Conservation (phyloP, 2,113 vertebrate species). For the Phrynosoma blainvillii region DNA sequence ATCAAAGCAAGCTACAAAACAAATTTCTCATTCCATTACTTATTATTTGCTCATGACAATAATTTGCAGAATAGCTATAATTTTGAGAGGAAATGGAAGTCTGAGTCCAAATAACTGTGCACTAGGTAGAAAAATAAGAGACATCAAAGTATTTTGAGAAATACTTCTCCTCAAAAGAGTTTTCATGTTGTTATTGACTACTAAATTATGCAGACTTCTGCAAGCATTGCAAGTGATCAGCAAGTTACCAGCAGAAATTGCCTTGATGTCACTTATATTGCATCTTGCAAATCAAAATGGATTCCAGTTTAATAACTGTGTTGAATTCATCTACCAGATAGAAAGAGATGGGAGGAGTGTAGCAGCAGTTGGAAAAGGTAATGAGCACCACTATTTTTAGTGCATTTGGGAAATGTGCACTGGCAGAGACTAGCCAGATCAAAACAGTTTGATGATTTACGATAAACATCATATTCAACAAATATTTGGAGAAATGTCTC, state of each 20-base stretch:
- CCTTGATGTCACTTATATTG: not conserved
- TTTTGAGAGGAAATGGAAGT: conserved; percentile 40
- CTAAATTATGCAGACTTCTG: conserved; percentile 45
- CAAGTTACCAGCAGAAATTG: conserved; percentile 30
- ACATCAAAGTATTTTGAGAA: conserved; percentile 22
- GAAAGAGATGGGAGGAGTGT: conserved; percentile 9
- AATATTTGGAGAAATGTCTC: not conserved
- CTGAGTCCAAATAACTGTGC: conserved; percentile 44
- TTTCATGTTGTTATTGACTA: conserved; percentile 49
- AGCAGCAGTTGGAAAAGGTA: conserved; percentile 31
- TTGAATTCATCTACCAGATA: not conserved
- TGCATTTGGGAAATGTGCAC: conserved; percentile 14
- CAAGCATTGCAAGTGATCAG: not conserved
- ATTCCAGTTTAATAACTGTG: conserved; percentile 33
- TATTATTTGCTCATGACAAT: conserved; percentile 19
- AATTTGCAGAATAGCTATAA: conserved; percentile 47
- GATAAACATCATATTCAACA: conserved; percentile 47
- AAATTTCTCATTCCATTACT: not conserved
- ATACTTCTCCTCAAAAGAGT: conserved; percentile 33
- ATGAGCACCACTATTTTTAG: conserved; percentile 19
- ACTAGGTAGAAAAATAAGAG: conserved; percentile 9
- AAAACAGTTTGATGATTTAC: conserved; percentile 48
- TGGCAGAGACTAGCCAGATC: not conserved
- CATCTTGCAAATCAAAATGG: conserved; percentile 39
- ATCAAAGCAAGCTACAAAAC: conserved; percentile 23